Evolutionary conservation across 2,888 invertebrate species (phyloP).

Genomic region (Parapristionchus giblindavisi): DNA sequence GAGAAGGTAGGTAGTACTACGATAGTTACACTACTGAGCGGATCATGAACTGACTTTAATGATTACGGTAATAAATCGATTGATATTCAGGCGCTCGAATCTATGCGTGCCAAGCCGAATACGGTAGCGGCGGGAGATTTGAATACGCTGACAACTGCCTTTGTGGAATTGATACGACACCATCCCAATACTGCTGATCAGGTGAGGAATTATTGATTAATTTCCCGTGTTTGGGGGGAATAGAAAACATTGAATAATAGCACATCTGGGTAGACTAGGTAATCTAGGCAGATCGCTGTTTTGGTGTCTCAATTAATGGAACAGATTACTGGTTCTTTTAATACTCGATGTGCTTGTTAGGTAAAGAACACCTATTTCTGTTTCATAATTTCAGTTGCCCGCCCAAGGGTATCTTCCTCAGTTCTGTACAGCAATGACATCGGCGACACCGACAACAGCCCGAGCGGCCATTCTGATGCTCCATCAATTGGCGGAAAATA

Average conservation of each 20-base stretch:
- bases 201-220: constrained; percentile 71
- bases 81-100: constrained; percentile 76
- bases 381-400: constrained; percentile 69
- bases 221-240: too few relatives aligned
- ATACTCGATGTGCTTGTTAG: background rate
- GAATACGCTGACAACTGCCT: constrained; percentile 83
- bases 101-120: constrained; percentile 67
- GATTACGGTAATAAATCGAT: background rate
- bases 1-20: constrained; percentile 69
- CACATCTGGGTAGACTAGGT: background rate
- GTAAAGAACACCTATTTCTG: background rate
- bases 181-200: constrained; percentile 88
- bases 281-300: background rate
- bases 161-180: constrained; percentile 84
- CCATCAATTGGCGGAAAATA: constrained; percentile 82
- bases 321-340: background rate
- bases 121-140: constrained; percentile 78
- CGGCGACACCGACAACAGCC: constrained; percentile 77
- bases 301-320: background rate
- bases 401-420: constrained; percentile 73
- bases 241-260: background rate
- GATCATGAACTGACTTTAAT: constrained; percentile 1
- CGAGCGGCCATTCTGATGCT: constrained; percentile 85
- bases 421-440: constrained; percentile 76
- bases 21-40: background rate